These are phyloP conservation scores for Tor tambroides DNA, from an alignment of 2,113 vertebrate species.

Conservation along the genomic window DNA sequence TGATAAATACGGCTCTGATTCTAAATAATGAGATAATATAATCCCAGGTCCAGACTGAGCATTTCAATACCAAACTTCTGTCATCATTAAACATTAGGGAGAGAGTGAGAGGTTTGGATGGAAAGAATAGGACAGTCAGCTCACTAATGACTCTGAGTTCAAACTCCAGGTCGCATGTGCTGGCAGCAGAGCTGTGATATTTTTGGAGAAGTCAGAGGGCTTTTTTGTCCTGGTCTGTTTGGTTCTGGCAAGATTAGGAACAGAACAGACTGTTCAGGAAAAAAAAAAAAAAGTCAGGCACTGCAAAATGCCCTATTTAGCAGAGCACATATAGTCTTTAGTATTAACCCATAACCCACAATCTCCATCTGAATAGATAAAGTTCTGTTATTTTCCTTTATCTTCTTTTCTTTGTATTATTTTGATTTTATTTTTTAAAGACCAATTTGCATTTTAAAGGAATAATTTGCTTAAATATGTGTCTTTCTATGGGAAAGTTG, in stretches of 20 bases:
- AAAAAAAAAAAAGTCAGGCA: no score
- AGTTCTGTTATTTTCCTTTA: constrained; percentile 52
- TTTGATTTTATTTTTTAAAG: constrained; percentile 25
- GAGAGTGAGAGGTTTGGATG: background rate
- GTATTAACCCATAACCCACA: constrained; percentile 64
- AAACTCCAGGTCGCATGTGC: constrained; percentile 7
- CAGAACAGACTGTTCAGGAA: constrained; percentile 78
- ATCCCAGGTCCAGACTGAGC: background rate
- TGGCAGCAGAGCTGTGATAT: constrained; percentile 22
- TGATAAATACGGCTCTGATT: constrained; percentile 33
- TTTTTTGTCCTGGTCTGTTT: constrained; percentile 67
- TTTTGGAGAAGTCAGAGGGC: constrained; percentile 37
- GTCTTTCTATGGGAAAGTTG: background rate
- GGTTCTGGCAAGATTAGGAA: constrained; percentile 75
- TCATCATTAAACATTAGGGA: constrained; percentile 31
- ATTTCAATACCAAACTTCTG: constrained; percentile 17
- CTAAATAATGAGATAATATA: constrained; percentile 36
- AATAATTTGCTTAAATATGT: no score
- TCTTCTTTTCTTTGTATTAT: constrained; percentile 46
- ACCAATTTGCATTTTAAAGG: background rate
- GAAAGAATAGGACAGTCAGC: background rate
- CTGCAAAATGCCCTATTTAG: constrained; percentile 75
- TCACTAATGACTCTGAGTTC: background rate
- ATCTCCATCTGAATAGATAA: constrained; percentile 64
- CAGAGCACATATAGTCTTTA: constrained; percentile 72